Conservation (phyloP, 2,888 invertebrate species). For the Microdon myrmicae region DNA sequence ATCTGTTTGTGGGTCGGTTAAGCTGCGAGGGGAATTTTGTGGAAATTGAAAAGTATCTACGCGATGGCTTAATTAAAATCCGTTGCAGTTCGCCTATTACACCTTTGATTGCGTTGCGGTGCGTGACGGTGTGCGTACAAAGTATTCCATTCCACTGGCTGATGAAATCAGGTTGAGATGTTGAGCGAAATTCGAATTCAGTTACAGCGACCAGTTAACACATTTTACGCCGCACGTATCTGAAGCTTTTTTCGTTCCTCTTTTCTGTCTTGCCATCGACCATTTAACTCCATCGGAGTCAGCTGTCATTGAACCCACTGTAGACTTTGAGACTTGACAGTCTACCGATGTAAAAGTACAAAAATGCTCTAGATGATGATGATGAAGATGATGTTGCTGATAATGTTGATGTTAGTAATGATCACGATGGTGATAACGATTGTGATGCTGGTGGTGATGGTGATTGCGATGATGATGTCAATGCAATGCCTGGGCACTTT, state of each 20-base stretch:
- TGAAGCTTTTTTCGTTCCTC: no score
- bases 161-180: constrained; percentile 28
- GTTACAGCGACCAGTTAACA: constrained; percentile 17
- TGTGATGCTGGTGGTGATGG: constrained; percentile 14
- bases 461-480: constrained; percentile 19
- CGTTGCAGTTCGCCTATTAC: constrained; percentile 5
- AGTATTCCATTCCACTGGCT: neutral
- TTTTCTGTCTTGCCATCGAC: constrained; percentile 35
- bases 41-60: constrained; percentile 4
- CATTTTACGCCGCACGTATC: constrained; percentile 1
- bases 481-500: constrained; percentile 19
- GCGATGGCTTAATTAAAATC: constrained; percentile 17
- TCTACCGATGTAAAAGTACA: no score
- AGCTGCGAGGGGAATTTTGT: no score
- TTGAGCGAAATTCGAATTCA: constrained; percentile 29
- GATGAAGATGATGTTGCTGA: constrained; percentile 12
- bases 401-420: constrained; percentile 9
- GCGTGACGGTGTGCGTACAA: constrained; percentile 2
- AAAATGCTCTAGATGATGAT: no score
- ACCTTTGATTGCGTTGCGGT: constrained; percentile 12
- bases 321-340: constrained; percentile 40
- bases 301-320: constrained; percentile 46
- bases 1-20: constrained; percentile 1
- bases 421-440: constrained; percentile 2
- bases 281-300: constrained; percentile 26